Evolutionary conservation across 2,888 invertebrate species (phyloP).

Genomic region (Platerodrilus igneus): DNA sequence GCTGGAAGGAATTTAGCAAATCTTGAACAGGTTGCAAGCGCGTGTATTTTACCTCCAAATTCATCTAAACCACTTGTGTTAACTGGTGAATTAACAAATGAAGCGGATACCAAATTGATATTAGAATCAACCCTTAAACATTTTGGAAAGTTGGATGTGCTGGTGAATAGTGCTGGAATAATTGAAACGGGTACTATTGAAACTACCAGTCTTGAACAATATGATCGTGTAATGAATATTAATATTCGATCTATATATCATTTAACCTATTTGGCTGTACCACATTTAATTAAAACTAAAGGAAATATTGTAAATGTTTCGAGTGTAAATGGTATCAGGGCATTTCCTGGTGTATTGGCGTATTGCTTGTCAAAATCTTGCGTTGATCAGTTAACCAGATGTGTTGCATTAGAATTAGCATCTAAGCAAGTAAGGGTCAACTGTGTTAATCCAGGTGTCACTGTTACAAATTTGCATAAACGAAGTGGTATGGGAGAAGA

Average conservation of each 20-base stretch:
- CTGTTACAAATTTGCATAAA: slow-evolving; percentile 81
- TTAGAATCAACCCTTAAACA: slow-evolving; percentile 68
- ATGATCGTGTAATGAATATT: slow-evolving; percentile 82
- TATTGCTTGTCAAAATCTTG: slow-evolving; percentile 93
- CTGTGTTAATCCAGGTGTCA: slow-evolving; percentile 91
- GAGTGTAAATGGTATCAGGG: slow-evolving; percentile 85
- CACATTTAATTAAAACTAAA: slow-evolving; percentile 75
- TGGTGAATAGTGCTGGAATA: slow-evolving; percentile 88
- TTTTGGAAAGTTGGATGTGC: slow-evolving; percentile 73
- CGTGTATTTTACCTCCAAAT: slow-evolving; percentile 49
- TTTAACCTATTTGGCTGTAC: slow-evolving; percentile 81
- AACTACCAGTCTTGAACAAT: slow-evolving; percentile 78
- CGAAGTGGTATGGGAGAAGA: slow-evolving; percentile 80
- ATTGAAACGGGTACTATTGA: slow-evolving; percentile 80
- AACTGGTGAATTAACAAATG: slow-evolving; percentile 69
- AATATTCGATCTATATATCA: slow-evolving; percentile 82
- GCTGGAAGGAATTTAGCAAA: slow-evolving; percentile 68
- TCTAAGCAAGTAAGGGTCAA: slow-evolving; percentile 82
- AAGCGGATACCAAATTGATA: slow-evolving; percentile 66
- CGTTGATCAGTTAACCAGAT: slow-evolving; percentile 91
- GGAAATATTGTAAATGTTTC: slow-evolving; percentile 96
- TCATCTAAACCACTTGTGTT: slow-evolving; percentile 54
- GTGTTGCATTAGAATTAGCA: slow-evolving; percentile 83
- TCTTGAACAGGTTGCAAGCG: slow-evolving; percentile 57
- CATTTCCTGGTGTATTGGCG: slow-evolving; percentile 85